A percentile compares a stretch with the other conserved stretches of the same genome.
Conservation (phyloP, 1,140 invertebrate species). For the Ladona fulva region DNA sequence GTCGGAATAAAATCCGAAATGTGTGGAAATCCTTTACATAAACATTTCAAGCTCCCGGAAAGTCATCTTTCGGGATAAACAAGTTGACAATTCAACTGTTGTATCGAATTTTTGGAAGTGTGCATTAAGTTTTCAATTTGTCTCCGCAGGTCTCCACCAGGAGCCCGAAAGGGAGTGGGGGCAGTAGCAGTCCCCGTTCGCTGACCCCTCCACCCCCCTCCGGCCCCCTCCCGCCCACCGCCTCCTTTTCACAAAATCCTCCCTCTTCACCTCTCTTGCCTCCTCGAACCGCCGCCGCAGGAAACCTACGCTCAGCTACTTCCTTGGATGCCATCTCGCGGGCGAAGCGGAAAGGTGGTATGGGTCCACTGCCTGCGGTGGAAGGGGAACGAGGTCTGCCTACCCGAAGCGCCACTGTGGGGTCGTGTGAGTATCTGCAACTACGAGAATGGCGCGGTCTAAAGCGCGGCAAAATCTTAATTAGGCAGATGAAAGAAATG, state of each 20-base stretch:
- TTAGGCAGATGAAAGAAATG: too few species aligned
- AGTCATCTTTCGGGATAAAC: too few species aligned
- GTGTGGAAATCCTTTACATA: too few species aligned
- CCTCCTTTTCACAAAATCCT: neutral
- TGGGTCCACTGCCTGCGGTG: neutral
- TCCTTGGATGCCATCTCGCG: slow-evolving; percentile 28
- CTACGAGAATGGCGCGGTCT: neutral
- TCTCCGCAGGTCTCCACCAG: neutral
- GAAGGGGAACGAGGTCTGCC: neutral
- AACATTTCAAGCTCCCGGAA: too few species aligned
- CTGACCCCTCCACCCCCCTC: neutral
- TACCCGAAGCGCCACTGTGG: slow-evolving; percentile 15
- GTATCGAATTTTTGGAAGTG: neutral
- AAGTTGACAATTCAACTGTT: neutral
- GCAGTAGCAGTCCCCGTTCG: slow-evolving; percentile 6
- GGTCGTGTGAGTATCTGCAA: slow-evolving; percentile 15
- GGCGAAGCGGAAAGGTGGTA: neutral
- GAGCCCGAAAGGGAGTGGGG: neutral
- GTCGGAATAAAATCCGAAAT: too few species aligned
- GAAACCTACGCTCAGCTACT: slow-evolving; percentile 25
- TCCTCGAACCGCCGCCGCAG: neutral
- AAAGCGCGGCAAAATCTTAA: too few species aligned
- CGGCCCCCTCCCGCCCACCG: neutral
- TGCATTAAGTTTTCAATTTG: slow-evolving; percentile 3
- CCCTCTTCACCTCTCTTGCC: neutral